Evolutionary conservation across 2,113 vertebrate genomes (phyloP), one percentile per base, ranked within the genome.

Genomic region (Blennius ocellaris): DNA sequence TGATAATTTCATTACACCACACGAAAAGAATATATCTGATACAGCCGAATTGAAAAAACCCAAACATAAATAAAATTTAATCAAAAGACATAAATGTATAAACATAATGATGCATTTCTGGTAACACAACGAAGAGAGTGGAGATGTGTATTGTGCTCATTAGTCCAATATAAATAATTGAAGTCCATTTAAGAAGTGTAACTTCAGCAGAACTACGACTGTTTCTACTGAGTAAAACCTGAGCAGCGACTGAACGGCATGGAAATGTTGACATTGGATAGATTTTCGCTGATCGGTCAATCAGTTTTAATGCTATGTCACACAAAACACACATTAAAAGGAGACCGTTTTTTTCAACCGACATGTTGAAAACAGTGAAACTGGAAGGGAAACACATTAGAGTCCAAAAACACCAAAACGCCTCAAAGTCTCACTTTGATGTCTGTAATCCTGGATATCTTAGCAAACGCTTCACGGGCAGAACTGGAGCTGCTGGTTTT

Each of bases 401-500:
- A 56, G 6, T 54, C 37, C 11, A 14, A 14, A 59, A 62, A 11
- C 5, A 56, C 37, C 11, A 14, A 14, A 59, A 62, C 36, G 21
- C 51, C 16, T 50, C 47, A 50, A 14, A 66, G 15, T 51, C 21
- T 61, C 44, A 10, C 15, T 48, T 50, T 16, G 62, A 58, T 3
- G 58, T n/a, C 10, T 66, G 48, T 40, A 17, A 62, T 58, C 5
- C 6, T 52, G 17, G 30, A 59, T 1, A 5, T 69, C 12, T 40
- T 38, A 14, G 12, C 21, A n/a, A 44, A 0, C 14, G 21, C 54
- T 30, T 15, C 30, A 59, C 8, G 38, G 58, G 56, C 54, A 59
- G 45, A 73, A 60, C 47, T 21, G n/a, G 44, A 71, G 52, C 16
- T 68, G 67, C 14, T 60, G 43, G 54, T 64, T 85, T 79, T 84